Conservation (phyloP, 2,113 vertebrate genomes). For the Chauna torquata region DNA sequence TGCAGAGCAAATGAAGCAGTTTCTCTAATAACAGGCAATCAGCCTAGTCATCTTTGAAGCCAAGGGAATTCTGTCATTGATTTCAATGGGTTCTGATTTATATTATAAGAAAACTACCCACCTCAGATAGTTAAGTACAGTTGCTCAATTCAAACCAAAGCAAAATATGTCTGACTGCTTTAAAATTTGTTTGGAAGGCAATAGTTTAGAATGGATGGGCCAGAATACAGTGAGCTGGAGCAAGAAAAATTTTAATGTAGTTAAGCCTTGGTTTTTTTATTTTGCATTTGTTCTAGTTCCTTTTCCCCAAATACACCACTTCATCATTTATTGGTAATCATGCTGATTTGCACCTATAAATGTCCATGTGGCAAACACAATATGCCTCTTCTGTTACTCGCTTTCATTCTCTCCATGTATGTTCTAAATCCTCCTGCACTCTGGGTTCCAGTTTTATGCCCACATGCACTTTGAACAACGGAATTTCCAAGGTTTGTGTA, state of each 20-base stretch:
- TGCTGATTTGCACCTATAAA: background rate
- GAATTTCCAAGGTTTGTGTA: background rate
- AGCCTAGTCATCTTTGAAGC: background rate
- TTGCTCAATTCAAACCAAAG: background rate
- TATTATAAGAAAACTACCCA: background rate
- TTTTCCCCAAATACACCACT: background rate
- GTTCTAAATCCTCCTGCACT: background rate
- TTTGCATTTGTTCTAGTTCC: background rate
- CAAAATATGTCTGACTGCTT: background rate
- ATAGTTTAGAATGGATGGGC: background rate
- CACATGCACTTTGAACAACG: background rate
- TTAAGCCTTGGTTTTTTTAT: background rate
- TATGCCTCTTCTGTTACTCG: background rate
- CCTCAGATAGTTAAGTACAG: background rate
- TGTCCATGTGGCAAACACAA: background rate
- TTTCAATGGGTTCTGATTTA: background rate
- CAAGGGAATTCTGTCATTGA: background rate
- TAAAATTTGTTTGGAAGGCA: background rate
- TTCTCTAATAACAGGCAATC: background rate
- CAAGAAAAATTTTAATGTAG: background rate
- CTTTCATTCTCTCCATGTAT: background rate
- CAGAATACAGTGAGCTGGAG: background rate
- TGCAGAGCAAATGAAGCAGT: background rate
- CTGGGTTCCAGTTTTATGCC: background rate
- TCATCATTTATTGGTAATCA: background rate